Base-by-base conservation (phyloP, 2,797 vertebrate species). In the Leptoclinus maculatus region DNA sequence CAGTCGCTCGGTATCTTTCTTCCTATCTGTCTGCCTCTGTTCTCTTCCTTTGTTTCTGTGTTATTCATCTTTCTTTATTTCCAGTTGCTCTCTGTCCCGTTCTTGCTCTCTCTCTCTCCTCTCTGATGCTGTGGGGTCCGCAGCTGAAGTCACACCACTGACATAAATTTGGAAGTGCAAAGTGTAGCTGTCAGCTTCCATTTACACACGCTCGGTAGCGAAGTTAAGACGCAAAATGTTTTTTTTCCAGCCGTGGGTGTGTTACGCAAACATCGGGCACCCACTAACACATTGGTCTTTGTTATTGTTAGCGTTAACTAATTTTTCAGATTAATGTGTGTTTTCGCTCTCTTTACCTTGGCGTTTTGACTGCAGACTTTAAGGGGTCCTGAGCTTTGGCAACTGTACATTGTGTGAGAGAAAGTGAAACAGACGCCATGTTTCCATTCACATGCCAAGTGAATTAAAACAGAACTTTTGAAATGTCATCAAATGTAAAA, bases 161-260 rank as follows among this genome's bases (percentile, higher is more conserved):
- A 85, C 89, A 89, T 90, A 85, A 87, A 84, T 91, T 87, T 91
- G 86, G 87, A 90, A 66, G 82, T 87, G 88, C 49, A 74, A 89
- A 90, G 86, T 90, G 86, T 84, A 64, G 82, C 90, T 87, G 91
- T 92, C 91, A 87, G 81, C 83, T 85, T 90, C 83, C 84, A 87
- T 90, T 91, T 84, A 32, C 83, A 41, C 70, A 36, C 59, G 14
- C 66, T 81, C 72, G 39, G 83, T 63, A 38, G 87, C 23, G 3
- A 73, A 66, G 83, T 82, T 71, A 74, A 83, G 85, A 80, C 79
- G 51, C 63, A 1, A 63, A 71, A 43, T 66, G 47, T 0, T 60
- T 74, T 82, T 23, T 63, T 73, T 63, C 71, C 21, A 62, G 65
- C 29, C 14, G 8, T 58, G 43, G 58, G 82, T 56, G 84, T 70